These are phyloP conservation scores for Scytalopus superciliaris DNA, from an alignment of 2,113 vertebrate genomes.

Conservation along the genomic window DNA sequence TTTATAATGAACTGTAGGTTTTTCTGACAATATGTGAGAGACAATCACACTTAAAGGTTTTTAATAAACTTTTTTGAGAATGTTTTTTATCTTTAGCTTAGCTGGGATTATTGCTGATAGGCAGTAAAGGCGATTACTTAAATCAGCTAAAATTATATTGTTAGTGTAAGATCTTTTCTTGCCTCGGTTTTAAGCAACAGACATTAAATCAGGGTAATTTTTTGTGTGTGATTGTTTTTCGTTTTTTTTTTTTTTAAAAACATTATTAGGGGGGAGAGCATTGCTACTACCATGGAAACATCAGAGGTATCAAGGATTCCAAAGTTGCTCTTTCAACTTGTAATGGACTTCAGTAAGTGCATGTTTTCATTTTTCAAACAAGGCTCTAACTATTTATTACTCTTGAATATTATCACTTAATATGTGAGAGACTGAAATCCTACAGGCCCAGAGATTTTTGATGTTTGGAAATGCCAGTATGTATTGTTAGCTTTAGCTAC, in stretches of 20 bases:
- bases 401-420: not conserved
- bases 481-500: not conserved
- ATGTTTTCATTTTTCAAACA: not conserved
- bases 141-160: not conserved
- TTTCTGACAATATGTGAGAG: not conserved
- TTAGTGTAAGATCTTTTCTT: not conserved
- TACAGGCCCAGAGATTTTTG: not conserved
- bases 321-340: slow-evolving; percentile 92
- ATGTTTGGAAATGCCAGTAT: not conserved
- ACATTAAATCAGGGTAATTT: not conserved
- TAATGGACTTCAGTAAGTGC: slow-evolving; percentile 94
- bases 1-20: not conserved
- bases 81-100: slow-evolving; percentile 8
- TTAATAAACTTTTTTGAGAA: not conserved
- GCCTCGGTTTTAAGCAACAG: not conserved
- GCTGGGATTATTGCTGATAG: not conserved
- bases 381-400: not conserved
- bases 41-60: not conserved
- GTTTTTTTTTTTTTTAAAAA: slow-evolving; percentile 20
- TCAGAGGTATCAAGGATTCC: slow-evolving; percentile 86
- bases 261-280: slow-evolving; percentile 90
- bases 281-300: slow-evolving; percentile 94
- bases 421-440: not conserved
- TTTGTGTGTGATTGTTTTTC: not conserved
- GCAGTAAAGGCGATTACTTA: not conserved